Base-by-base conservation (phyloP, 2,113 vertebrate species). In the Gulo gulo region DNA sequence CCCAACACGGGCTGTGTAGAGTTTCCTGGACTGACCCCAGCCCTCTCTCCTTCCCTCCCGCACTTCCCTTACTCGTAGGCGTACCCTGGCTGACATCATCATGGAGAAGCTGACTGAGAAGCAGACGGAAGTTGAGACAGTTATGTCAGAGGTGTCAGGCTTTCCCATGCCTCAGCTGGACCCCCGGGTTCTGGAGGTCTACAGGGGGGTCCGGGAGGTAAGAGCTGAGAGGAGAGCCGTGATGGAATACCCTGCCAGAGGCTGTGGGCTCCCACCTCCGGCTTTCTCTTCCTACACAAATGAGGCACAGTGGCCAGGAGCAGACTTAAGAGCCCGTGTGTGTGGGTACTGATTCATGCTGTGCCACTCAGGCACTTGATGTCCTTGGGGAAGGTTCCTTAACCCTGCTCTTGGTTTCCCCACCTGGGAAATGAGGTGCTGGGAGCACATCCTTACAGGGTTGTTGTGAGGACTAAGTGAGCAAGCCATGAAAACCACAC, bases 41-140 rank as follows among this genome's bases (percentile, higher is more conserved):
- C 26, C 20, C 42, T 85, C 7, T 29, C 24, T 65, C 26, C 39
- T 42, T 14, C 67, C 63, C 31, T 88, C 34, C 47, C 59, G 12
- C 84, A 94, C 45, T 18, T 82, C n/a, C 23, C 29, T 12, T 26
- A 76, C 1, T 55, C 21, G 0, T 82, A 99, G 99, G 91, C 99
- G 99, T 36, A 99, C 99, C 1, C 98, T 99, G 93, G 99, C 99
- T 0, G 99, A 99, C 95, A 99, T 99, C 93, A 99, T 99, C 97
- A 99, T 99, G 99, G 99, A 99, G 98, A 99, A 99, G 98, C 99
- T 99, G 93, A 99, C 99, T 0, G 99, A 99, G 98, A 99, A 99
- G 98, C 99, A 99, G 98, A 99, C 99, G 0, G 99, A 99, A 97
- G 99, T 99, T 7, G 99, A 99, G 47, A 99, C 99, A 0, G 99